phyloP scores from a whole-genome alignment of 2,113 vertebrate species.

The Eurypyga helias region DNA sequence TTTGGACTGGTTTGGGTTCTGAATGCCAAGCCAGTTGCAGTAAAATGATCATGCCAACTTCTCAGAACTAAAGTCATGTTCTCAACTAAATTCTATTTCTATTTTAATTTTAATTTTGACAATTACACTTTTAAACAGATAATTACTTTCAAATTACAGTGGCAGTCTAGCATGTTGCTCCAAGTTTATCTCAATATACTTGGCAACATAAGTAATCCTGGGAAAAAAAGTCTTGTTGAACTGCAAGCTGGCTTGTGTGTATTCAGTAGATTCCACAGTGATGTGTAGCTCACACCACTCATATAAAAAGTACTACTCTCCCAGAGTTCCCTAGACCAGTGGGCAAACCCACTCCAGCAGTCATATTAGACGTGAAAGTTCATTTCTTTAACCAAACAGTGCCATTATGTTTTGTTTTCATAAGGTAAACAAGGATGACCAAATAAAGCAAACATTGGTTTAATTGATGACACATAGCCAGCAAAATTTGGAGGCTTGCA shows the following conservation, averaged over 20 bases:
- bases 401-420: background rate
- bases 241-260: background rate
- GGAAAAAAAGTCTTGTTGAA: background rate
- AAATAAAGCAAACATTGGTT: background rate
- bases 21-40: background rate
- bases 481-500: background rate
- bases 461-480: rapidly evolving
- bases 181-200: background rate
- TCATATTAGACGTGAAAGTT: background rate
- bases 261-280: background rate
- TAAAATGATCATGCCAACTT: background rate
- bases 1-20: background rate
- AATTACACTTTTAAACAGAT: background rate
- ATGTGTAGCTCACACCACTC: background rate
- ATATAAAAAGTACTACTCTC: background rate
- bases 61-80: background rate
- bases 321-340: background rate
- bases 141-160: background rate
- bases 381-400: background rate
- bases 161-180: background rate
- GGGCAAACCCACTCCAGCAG: background rate
- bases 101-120: background rate
- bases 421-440: background rate
- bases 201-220: background rate
- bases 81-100: background rate